Base-by-base conservation (phyloP, 2,113 vertebrate genomes). In the Romanogobio albipinnatus region DNA sequence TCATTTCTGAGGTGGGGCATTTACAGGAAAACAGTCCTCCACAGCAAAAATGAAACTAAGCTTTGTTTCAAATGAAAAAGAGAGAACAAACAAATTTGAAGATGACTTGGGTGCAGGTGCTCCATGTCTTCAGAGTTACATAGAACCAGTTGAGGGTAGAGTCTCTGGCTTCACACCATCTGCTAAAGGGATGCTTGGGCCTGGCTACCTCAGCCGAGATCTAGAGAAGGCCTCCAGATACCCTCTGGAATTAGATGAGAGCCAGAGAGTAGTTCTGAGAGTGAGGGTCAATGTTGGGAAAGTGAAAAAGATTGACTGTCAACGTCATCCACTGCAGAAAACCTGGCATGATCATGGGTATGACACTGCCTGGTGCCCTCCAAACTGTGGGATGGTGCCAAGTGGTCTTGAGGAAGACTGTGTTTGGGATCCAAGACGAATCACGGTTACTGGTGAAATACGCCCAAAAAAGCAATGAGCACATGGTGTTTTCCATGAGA, bases 311-410 rank as follows among this genome's bases (percentile, higher is more conserved):
- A 90, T 89, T 45, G 9, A 86, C 64, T 0, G 0, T 7, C 68
- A 89, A 13, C 5, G 2, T 7, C 87, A 90, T 29, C 86, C 68
- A 26, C 1, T 49, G 2, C 82, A 83, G 64, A 75, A 59, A 19
- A 86, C 36, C 5, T 90, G 89, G 90, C 84, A 89, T 24, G 0
- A 24, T 8, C 0, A 39, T 4, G 85, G 88, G 33, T 90, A 83
- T 0, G 87, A 90, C 86, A 88, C 82, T 9, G 88, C 90, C 51
- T 90, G 88, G 85, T 81, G 84, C 53, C 90, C 90, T 10, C 83
- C 87, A 17, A 13, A 73, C 2, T 89, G 88, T 84, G 85, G 88
- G 9, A 89, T 86, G 88, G 81, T 84, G 43, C 1, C 0, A 45
- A 82, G 70, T 15, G 76, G 82, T 26, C 86, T 88, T 70, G 88